These are phyloP conservation scores for Arvicanthis niloticus DNA, from an alignment of 2,113 vertebrate genomes.

Conservation along the genomic window DNA sequence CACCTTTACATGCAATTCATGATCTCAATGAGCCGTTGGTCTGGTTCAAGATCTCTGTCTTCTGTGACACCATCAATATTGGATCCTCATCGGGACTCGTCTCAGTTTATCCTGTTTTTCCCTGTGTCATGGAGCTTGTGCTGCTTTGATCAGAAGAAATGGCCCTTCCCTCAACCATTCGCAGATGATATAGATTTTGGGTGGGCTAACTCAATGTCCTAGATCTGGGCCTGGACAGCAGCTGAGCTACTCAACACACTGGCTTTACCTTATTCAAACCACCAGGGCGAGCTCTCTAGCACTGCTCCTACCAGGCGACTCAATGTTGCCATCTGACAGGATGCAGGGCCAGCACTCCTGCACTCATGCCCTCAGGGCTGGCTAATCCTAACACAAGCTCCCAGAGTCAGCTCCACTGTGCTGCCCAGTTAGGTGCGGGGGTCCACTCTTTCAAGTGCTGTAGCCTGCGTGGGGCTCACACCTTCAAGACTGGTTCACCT, in stretches of 20 bases:
- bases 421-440: neutral
- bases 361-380: neutral
- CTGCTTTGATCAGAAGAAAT: neutral
- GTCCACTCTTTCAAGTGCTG: neutral
- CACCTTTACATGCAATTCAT: neutral
- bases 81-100: neutral
- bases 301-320: neutral
- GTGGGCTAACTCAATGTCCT: neutral
- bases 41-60: neutral
- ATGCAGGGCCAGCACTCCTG: neutral
- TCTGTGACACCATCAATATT: neutral
- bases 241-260: neutral
- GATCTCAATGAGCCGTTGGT: neutral
- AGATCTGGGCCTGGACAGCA: neutral
- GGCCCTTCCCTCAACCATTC: neutral
- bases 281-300: neutral
- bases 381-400: neutral
- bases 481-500: neutral
- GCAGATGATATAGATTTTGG: neutral
- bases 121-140: no score
- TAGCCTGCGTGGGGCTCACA: neutral
- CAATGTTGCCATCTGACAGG: neutral
- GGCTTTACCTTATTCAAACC: neutral
- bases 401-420: neutral
- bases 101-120: neutral